Base-by-base conservation (phyloP, 1,140 invertebrate genomes). In the Scaptodrosophila lebanonensis region DNA sequence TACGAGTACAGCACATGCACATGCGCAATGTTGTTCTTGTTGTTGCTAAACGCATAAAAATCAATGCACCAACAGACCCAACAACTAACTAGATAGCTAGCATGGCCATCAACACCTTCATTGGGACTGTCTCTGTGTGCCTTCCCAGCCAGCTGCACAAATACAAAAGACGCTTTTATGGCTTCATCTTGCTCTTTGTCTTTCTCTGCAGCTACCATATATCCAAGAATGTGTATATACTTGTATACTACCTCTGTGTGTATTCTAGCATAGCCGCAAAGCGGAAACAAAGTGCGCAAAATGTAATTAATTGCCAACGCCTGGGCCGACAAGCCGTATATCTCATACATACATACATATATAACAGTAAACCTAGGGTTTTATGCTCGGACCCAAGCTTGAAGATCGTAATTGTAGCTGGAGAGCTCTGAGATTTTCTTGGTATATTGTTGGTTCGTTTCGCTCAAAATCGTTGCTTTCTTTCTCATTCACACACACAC, bases 251-350 rank as follows among this genome's bases (percentile, higher is more conserved):
- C 1, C 1, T 6, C 22, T 39, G 11, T n/a, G 29, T 56, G 45
- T 51, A 32, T 8, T 25, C 29, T 7, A 20, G 11, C 6, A 9
- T 2, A 18, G 13, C 9, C 65, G 66, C 51, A 68, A 68, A 68
- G 57, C 73, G 73, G 73, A 77, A 77, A 77, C 61, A 73, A 79
- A 79, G 73, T 77, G 75, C 73, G 73, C 73, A 79, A 82, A 77
- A 79, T 82, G 73, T 82, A 79, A 79, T 79, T 82, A 79, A 79
- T 79, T 79, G 73, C 64, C 51, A n/a, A n/a, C n/a, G 30, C 17
- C 4, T 11, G 30, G 15, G 11, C 13, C 25, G 1, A 44, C 16
- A 56, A 36, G 33, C 42, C 32, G 49, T n/a, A n/a, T n/a, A n/a
- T n/a, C n/a, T n/a, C n/a, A n/a, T n/a, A n/a, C n/a, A n/a, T n/a